Evolutionary conservation across 1,140 invertebrate genomes (phyloP), one percentile per base, ranked within the genome.

Genomic region (Platyura marginata): DNA sequence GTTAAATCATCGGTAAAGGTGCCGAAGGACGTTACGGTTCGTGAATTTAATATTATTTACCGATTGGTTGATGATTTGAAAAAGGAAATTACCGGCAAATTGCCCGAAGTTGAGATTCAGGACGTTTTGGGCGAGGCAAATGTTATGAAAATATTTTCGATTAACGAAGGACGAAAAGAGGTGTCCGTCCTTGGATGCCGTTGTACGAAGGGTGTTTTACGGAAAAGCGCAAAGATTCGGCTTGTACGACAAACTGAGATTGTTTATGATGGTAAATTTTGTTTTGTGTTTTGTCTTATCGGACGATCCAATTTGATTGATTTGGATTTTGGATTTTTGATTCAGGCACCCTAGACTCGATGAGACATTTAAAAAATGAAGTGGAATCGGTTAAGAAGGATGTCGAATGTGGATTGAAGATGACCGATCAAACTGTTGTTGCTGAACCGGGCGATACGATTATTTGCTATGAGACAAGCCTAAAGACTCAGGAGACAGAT

Each of bases 321-420:
- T 13, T 8, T 29, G 13, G 40, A 39, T 10, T 40, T 19, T 35
- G 29, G 25, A 46, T 35, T 48, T 50, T 48, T 49, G 47, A 18
- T 61, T 56, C 47, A 85, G 85, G 87, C 37, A 66, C 67, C 50
- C 51, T 91, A 23, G 57, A 64, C 20, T 89, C 87, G 3, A 79
- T 97, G 75, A 76, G 78, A 50, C 88, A 95, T 62, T 56, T 91
- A 6, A 95, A 95, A 60, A 72, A 79, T 47, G 90, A 95, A 67
- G 85, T 92, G 0, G 76, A 79, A 10, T 68, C 70, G 0, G 79
- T 97, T 20, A 87, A 88, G 54, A 76, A 71, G 39, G 82, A 84
- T 54, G 67, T 78, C 16, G 90, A 96, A 59, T 96, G 91, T 63
- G 92, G 91, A 0, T 51, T 97, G 19, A 73, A 73, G 43, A 68